Evolutionary conservation across 2,113 vertebrate species (phyloP).

Genomic region (Sebastes fasciatus): DNA sequence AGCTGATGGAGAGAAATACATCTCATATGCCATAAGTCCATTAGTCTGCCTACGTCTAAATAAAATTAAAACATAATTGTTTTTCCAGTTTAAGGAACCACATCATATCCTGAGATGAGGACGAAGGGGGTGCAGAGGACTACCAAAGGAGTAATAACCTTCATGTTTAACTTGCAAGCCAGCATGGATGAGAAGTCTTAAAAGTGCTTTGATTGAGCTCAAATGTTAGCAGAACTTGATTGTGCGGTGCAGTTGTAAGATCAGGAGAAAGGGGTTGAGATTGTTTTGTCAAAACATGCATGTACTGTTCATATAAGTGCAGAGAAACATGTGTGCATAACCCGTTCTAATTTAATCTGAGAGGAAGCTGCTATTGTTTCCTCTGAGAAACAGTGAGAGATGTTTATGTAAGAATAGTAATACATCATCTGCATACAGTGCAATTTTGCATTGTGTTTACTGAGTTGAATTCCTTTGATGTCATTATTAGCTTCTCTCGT

Average conservation of each 20-base stretch:
- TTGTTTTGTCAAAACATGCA: background rate
- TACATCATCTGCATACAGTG: constrained; percentile 7
- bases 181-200: background rate
- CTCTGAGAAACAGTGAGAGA: background rate
- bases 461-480: background rate
- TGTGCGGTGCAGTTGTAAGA: background rate
- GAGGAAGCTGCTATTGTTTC: background rate
- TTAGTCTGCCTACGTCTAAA: too few species aligned
- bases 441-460: background rate
- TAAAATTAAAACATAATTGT: too few species aligned
- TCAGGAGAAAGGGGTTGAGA: background rate
- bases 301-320: background rate
- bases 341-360: background rate
- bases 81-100: too few species aligned
- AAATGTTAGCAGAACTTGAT: background rate
- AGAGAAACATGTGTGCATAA: background rate
- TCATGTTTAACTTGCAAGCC: background rate
- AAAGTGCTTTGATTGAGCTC: background rate
- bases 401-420: background rate
- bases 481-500: background rate
- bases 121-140: too few species aligned
- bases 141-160: too few species aligned
- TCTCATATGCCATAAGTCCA: too few species aligned
- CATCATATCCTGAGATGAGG: too few species aligned
- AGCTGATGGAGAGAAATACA: too few species aligned